Percentiles rank a stretch among this genome's conserved stretches.
Evolutionary conservation across 2,113 vertebrate species (phyloP).

Genomic region (Boulengeromyrus knoepffleri): DNA sequence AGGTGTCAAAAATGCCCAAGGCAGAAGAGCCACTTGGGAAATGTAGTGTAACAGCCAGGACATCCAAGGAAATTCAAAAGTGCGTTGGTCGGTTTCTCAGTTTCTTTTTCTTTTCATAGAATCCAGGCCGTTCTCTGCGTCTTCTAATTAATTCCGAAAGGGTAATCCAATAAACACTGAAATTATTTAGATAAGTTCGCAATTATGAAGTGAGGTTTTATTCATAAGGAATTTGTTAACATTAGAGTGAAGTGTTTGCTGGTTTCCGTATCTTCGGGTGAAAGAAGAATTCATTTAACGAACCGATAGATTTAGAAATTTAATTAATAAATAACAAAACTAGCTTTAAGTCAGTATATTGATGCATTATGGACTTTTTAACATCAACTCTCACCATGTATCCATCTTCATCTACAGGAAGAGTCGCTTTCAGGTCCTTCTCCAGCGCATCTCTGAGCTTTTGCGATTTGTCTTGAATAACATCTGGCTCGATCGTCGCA

Average conservation of each 20-base stretch:
- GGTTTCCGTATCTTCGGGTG: background rate
- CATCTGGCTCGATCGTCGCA: slow-evolving; percentile 17
- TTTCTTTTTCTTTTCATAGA: background rate
- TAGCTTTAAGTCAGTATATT: background rate
- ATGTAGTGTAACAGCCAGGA: background rate
- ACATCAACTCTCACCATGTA: background rate
- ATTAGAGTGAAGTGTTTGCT: background rate
- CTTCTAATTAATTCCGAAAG: background rate
- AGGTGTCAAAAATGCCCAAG: background rate
- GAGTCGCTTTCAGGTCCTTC: slow-evolving; percentile 19
- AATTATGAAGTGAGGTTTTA: background rate
- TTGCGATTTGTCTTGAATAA: slow-evolving; percentile 11
- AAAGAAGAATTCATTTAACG: background rate
- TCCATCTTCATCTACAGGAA: slow-evolving; percentile 1
- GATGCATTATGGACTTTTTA: background rate
- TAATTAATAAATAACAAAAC: background rate
- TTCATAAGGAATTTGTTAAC: background rate
- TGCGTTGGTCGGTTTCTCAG: background rate
- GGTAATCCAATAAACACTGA: background rate
- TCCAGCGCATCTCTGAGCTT: background rate
- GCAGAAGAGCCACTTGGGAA: background rate
- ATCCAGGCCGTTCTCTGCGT: background rate
- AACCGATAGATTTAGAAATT: background rate
- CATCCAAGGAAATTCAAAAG: background rate
- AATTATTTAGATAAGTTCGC: background rate